These are phyloP conservation scores for Spatula clypeata DNA, from an alignment of 2,797 vertebrate genomes.

Conservation along the genomic window DNA sequence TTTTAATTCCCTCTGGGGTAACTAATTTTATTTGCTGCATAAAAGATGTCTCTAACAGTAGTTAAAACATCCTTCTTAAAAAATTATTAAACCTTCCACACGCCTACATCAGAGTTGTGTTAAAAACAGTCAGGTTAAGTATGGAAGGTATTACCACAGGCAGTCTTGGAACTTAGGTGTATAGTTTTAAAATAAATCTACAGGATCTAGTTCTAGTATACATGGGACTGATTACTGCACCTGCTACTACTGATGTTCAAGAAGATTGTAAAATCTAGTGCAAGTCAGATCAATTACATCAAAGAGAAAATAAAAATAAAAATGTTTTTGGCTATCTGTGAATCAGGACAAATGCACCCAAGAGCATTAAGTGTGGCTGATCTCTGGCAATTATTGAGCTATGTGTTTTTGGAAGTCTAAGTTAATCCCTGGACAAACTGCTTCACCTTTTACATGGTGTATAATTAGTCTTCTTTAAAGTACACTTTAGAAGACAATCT, in stretches of 20 bases:
- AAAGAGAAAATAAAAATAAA: background rate
- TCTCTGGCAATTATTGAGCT: background rate
- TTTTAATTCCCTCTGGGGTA: background rate
- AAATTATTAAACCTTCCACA: slow-evolving; percentile 22
- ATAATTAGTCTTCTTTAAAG: background rate
- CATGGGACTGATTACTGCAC: background rate
- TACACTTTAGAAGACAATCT: background rate
- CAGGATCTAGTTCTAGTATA: background rate
- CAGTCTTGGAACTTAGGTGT: background rate
- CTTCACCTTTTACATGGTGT: background rate
- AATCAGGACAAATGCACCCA: background rate
- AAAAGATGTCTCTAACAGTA: slow-evolving; percentile 1
- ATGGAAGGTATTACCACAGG: background rate
- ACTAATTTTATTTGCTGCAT: background rate
- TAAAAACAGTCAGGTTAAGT: slow-evolving; percentile 1
- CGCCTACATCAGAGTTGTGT: background rate
- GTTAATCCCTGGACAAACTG: background rate
- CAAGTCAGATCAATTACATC: background rate
- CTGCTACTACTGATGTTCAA: background rate
- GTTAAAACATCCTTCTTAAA: slow-evolving; percentile 6
- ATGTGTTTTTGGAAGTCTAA: background rate
- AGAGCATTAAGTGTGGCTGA: background rate
- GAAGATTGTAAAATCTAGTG: background rate
- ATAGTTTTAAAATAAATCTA: background rate
- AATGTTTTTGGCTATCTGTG: background rate